These are phyloP conservation scores for Rhingia rostrata DNA, from an alignment of 2,888 invertebrate species.

Conservation along the genomic window DNA sequence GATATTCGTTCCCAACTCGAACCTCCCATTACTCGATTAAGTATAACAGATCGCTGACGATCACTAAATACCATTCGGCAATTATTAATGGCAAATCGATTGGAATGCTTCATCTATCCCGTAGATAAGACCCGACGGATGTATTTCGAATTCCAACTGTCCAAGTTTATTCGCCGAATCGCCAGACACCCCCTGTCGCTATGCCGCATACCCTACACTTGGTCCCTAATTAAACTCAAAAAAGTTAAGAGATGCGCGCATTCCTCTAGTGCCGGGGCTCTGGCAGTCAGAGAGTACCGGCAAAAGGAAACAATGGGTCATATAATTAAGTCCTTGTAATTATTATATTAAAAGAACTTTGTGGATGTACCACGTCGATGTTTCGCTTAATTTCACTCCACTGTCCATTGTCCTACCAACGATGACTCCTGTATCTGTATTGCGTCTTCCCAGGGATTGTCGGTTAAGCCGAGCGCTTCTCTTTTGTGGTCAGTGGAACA, in stretches of 20 bases:
- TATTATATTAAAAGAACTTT: slow-evolving; percentile 72
- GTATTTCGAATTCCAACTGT: slow-evolving; percentile 60
- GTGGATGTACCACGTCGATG: slow-evolving; percentile 57
- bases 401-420: slow-evolving; percentile 55
- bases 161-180: slow-evolving; percentile 13
- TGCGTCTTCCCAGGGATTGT: not conserved
- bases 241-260: slow-evolving; percentile 53
- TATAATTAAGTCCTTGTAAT: slow-evolving; percentile 74
- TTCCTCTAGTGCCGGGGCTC: slow-evolving; percentile 27
- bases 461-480: slow-evolving; percentile 31
- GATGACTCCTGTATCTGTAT: slow-evolving; percentile 22
- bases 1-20: slow-evolving; percentile 2
- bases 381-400: slow-evolving; percentile 49
- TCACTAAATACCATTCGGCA: slow-evolving; percentile 42
- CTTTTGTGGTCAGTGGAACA: slow-evolving; percentile 59
- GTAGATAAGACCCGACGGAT: slow-evolving; percentile 58
- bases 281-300: slow-evolving; percentile 37
- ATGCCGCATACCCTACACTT: not conserved
- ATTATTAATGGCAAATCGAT: slow-evolving; percentile 70
- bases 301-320: slow-evolving; percentile 70
- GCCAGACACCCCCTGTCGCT: slow-evolving; percentile 22
- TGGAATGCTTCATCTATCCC: slow-evolving; percentile 63
- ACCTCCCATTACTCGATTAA: slow-evolving; percentile 26
- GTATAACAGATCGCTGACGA: slow-evolving; percentile 21
- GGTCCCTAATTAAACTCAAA: slow-evolving; percentile 66